Percentiles rank a stretch among this genome's conserved stretches.
phyloP scores from a whole-genome alignment of 2,797 vertebrate genomes.

The Diplodus puntazzo region DNA sequence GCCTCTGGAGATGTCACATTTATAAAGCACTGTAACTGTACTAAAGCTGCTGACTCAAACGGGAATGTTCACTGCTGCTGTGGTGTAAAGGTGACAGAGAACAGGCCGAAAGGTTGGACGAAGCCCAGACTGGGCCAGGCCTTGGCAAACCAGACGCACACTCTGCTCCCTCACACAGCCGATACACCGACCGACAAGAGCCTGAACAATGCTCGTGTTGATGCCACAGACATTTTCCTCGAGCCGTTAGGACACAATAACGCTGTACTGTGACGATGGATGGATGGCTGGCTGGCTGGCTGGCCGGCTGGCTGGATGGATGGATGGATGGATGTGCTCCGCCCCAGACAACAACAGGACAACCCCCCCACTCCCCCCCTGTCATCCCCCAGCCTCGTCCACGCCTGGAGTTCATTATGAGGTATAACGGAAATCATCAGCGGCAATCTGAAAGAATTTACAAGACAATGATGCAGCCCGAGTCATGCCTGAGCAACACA shows the following conservation, averaged over 20 bases:
- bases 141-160: constrained; percentile 36
- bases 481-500: constrained; percentile 51
- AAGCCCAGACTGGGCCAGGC: constrained; percentile 49
- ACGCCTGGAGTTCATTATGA: constrained; percentile 77
- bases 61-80: constrained; percentile 5
- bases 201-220: constrained; percentile 57
- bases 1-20: constrained; percentile 33
- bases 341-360: constrained; percentile 61
- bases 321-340: constrained; percentile 52
- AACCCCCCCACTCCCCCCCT: constrained; percentile 28
- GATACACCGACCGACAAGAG: constrained; percentile 24
- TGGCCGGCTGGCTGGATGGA: constrained; percentile 1
- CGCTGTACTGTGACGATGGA: constrained; percentile 38
- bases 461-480: constrained; percentile 55
- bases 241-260: constrained; percentile 58
- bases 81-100: constrained; percentile 11
- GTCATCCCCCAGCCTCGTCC: constrained; percentile 52
- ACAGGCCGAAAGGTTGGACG: constrained; percentile 33
- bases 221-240: constrained; percentile 64
- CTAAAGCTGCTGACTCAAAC: constrained; percentile 6
- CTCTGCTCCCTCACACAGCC: constrained; percentile 22
- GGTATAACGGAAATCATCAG: constrained; percentile 67
- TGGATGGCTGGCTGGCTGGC: not conserved
- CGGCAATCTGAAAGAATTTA: constrained; percentile 72
- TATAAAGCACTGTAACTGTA: constrained; percentile 1